Evolutionary conservation across 2,113 vertebrate genomes (phyloP).

Genomic region (Pygoscelis adeliae): DNA sequence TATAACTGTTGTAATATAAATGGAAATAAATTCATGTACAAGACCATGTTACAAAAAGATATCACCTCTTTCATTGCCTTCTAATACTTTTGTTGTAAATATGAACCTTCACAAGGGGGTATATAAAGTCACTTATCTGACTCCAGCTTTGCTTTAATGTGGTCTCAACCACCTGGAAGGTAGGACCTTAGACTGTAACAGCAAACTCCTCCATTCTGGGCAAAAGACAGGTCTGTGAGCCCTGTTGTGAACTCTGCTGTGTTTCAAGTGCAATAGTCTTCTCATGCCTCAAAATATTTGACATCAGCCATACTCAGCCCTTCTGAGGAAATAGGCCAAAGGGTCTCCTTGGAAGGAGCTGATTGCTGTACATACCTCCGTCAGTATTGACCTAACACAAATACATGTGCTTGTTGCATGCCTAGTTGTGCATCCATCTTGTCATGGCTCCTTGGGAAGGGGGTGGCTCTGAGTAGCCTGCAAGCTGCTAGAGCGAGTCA

Average conservation of each 20-base stretch:
- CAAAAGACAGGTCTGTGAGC: neutral
- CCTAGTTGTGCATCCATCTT: neutral
- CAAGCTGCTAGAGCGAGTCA: neutral
- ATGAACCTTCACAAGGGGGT: neutral
- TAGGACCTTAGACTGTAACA: neutral
- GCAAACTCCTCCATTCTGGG: neutral
- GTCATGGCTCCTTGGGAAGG: neutral
- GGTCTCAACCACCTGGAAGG: neutral
- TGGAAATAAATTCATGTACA: neutral
- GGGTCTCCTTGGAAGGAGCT: neutral
- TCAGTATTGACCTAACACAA: neutral
- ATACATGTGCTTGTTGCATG: rapidly evolving
- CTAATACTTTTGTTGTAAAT: neutral
- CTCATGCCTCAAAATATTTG: neutral
- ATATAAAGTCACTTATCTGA: neutral
- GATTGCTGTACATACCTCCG: rapidly evolving
- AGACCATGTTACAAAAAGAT: neutral
- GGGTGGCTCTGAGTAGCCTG: neutral
- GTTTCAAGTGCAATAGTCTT: neutral
- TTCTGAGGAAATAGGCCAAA: neutral
- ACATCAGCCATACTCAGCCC: neutral
- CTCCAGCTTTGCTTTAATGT: neutral
- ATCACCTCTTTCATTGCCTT: neutral
- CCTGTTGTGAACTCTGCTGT: neutral
- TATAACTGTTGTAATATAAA: neutral